These are phyloP conservation scores for zebrafish (Danio rerio) DNA, from an alignment of 2,113 vertebrate species.

Conservation along the genomic window DNA sequence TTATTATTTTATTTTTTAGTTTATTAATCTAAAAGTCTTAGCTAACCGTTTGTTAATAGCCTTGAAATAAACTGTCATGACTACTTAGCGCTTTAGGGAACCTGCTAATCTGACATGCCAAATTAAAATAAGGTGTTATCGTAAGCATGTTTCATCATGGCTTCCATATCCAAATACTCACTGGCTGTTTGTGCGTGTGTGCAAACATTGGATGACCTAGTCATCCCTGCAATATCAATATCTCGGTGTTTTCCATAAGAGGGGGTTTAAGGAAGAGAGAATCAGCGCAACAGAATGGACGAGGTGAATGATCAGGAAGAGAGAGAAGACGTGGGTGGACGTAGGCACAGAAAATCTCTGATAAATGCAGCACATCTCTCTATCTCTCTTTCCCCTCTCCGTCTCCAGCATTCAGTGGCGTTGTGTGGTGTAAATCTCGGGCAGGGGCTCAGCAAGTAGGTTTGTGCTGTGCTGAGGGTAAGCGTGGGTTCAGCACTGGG, in stretches of 20 bases:
- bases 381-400: constrained; percentile 42
- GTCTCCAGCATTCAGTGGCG: constrained; percentile 46
- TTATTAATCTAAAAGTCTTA: too few relatives aligned
- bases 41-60: too few relatives aligned
- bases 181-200: constrained; percentile 30
- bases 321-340: constrained; percentile 34
- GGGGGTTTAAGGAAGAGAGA: constrained; percentile 44
- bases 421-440: constrained; percentile 22
- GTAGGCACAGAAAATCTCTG: constrained; percentile 31
- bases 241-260: constrained; percentile 53
- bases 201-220: constrained; percentile 13
- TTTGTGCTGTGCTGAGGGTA: constrained; percentile 38
- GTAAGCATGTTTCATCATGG: neutral
- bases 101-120: neutral
- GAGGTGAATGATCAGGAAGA: constrained; percentile 23
- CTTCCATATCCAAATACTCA: neutral
- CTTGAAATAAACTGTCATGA: neutral
- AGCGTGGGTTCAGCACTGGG: constrained; percentile 49
- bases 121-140: neutral
- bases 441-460: neutral
- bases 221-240: constrained; percentile 41
- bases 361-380: constrained; percentile 38
- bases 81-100: neutral
- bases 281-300: neutral
- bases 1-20: too few relatives aligned